Conservation (phyloP, 2,113 vertebrate genomes). For the Myotis brandtii region DNA sequence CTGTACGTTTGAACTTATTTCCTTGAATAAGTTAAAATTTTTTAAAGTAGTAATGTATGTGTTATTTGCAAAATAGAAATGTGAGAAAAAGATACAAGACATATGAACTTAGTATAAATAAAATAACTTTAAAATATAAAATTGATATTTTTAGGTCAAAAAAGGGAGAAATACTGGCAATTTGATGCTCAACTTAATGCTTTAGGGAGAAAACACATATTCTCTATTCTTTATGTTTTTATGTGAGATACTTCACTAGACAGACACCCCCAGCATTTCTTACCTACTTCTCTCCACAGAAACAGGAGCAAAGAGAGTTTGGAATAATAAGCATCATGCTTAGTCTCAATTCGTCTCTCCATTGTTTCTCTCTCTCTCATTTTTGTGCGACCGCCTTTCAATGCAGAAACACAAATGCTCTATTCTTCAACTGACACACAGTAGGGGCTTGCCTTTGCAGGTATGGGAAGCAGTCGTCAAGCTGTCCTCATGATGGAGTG, state of each 20-base stretch:
- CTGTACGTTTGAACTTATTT: neutral
- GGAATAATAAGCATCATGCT: neutral
- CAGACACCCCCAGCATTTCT: neutral
- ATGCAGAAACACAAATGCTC: too few relatives aligned
- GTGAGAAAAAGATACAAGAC: neutral
- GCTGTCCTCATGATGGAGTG: neutral
- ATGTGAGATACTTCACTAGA: neutral
- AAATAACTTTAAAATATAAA: neutral
- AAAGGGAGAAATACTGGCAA: neutral
- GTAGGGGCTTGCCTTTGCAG: neutral
- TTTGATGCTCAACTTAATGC: neutral
- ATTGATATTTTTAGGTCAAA: neutral
- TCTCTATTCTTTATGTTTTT: neutral
- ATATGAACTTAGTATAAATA: neutral
- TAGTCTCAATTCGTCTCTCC: neutral
- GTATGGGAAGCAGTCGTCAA: neutral
- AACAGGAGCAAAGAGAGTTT: neutral
- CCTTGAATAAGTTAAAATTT: neutral
- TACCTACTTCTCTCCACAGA: neutral
- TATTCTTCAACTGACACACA: neutral
- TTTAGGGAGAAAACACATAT: neutral
- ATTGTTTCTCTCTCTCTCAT: neutral
- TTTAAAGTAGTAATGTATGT: neutral
- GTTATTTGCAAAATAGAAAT: neutral
- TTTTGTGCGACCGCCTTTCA: too few relatives aligned